Base-by-base conservation (phyloP, 2,888 invertebrate species). In the Acanthosepion lycidas region DNA sequence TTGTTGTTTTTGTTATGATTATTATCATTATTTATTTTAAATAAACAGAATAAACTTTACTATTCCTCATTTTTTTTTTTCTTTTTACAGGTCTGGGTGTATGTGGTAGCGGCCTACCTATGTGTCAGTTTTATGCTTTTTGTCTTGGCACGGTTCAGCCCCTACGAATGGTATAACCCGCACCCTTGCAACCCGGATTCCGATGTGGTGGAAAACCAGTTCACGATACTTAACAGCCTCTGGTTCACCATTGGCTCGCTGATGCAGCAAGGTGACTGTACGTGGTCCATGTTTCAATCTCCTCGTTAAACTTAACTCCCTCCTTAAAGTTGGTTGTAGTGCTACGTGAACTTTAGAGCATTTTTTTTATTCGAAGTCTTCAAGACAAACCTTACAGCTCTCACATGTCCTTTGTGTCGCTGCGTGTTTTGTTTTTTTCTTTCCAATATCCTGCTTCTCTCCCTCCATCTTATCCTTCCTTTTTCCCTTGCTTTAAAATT, bases 101-200 rank as follows among this genome's bases (percentile, higher is more conserved):
- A 97, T 98, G 99, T 99, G 95, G 98, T 99, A 95, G 99, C 99
- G 33, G 99, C 99, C n/a, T 99, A 99, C 97, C 98, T 99, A 96
- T 98, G 98, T 15, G 99, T 99, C 42, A 99, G 99, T 0, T 98
- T 99, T 96, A 99, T 99, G 95, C 98, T 99, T 96, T 99, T 99
- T 97, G 99, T 99, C 94, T 98, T 99, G 98, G 99, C 99, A 95
- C 98, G 99, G 98, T 99, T 98, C 98, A 99, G 99, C 96, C 99
- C 99, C 94, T 99, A 99, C 97, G 99, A 99, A 98, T 99, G 99
- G 97, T 96, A 97, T 95, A 98, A 98, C 97, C 98, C 98, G 95
- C 98, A 98, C 97, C 98, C 99, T 0, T 97, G 97, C 95, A 98
- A 99, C 97, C 98, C 98, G 95, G 98, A 96, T 98, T 98, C 92